Percentiles rank a stretch among this genome's conserved stretches.
These are phyloP conservation scores for Pseudomyrmex sp. DNA, from an alignment of 1,140 invertebrate species.

Conservation along the genomic window DNA sequence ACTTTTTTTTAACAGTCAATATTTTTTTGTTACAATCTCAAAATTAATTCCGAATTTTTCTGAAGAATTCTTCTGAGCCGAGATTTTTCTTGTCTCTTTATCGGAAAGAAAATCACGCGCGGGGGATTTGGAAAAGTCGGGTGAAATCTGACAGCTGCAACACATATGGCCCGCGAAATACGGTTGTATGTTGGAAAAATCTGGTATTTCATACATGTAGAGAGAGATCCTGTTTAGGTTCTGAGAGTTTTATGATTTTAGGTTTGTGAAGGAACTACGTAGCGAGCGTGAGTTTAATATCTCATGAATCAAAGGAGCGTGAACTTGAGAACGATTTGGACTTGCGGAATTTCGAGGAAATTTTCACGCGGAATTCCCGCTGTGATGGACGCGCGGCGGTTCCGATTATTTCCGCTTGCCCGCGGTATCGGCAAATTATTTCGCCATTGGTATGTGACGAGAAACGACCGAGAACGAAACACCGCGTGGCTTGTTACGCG, in stretches of 20 bases:
- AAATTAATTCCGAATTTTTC: constrained; percentile 26
- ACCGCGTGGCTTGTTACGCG: constrained; percentile 57
- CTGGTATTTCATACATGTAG: not conserved
- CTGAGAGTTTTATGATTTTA: not conserved
- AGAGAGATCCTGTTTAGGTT: not conserved
- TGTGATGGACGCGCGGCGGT: not conserved
- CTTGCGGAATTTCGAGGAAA: not conserved
- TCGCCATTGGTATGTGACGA: constrained; percentile 22
- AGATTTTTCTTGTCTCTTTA: constrained; percentile 29
- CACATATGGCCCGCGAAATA: constrained; percentile 13
- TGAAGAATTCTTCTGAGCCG: not conserved
- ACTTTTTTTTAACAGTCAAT: not conserved
- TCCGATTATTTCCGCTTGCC: not conserved
- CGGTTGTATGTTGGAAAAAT: not conserved
- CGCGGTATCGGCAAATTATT: not conserved
- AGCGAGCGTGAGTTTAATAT: not conserved
- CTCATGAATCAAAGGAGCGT: not conserved
- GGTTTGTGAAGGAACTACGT: not conserved
- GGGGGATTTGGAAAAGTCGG: not conserved
- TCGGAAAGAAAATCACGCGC: not conserved
- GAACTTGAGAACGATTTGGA: not conserved
- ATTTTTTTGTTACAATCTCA: constrained; percentile 8
- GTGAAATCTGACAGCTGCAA: constrained; percentile 1
- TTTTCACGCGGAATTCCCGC: not conserved
- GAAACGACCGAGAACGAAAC: constrained; percentile 11